phyloP scores from a whole-genome alignment of 2,797 vertebrate genomes.

The Taenioides sp. region DNA sequence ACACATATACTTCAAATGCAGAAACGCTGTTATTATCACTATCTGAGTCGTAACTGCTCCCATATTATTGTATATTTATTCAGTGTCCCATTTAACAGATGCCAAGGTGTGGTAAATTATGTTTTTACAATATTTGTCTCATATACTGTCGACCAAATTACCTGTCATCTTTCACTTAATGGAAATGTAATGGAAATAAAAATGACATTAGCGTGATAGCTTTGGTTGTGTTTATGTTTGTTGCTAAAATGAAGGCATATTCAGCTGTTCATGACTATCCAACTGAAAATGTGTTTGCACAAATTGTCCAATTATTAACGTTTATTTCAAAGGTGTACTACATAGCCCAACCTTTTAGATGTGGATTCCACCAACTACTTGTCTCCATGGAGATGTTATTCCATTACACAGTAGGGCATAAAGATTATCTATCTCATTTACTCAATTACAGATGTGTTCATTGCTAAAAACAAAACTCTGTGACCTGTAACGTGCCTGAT shows the following conservation, averaged over 20 bases:
- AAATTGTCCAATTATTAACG: not conserved
- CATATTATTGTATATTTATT: constrained; percentile 37
- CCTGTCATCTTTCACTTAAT: constrained; percentile 10
- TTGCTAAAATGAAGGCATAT: not conserved
- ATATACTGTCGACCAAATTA: not conserved
- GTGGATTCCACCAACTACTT: not conserved
- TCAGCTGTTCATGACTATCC: not conserved
- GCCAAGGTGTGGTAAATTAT: constrained; percentile 22
- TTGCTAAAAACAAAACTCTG: too few species aligned
- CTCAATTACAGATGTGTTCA: not conserved
- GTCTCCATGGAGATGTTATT: not conserved
- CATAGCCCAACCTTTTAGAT: not conserved
- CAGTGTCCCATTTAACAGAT: constrained; percentile 29
- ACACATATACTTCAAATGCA: constrained; percentile 3
- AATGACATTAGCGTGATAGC: not conserved
- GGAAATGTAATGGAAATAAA: not conserved
- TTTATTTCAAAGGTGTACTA: constrained; percentile 1
- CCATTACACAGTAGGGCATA: too few species aligned
- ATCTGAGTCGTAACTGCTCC: constrained; percentile 19
- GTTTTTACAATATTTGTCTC: constrained; percentile 38
- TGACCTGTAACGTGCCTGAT: too few species aligned
- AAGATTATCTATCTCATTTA: too few species aligned
- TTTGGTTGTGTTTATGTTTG: not conserved
- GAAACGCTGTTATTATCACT: constrained; percentile 14
- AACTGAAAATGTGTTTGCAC: not conserved